Base-by-base conservation (phyloP, 2,888 invertebrate genomes). In the Tenthredo livida region DNA sequence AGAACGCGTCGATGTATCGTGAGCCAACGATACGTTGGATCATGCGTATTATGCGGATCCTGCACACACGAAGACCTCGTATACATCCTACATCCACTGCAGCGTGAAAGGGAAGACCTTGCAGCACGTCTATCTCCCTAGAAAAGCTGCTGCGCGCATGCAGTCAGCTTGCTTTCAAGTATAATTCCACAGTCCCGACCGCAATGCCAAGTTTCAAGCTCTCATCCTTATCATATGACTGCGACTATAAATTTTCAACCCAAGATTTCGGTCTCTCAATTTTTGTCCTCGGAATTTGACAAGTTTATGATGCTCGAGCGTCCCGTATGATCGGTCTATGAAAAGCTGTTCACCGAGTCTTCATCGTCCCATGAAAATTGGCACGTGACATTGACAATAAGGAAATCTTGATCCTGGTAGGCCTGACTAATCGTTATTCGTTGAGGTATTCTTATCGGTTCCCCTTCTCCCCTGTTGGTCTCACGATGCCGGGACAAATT, bases 61-160 rank as follows among this genome's bases (percentile, higher is more conserved):
- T 40, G 6, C 50, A 50, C 29, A 47, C 33, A 50, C 50, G 50
- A 77, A 29, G 25, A 77, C 15, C 29, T 33, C 50, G 77, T 50
- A 29, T 77, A 77, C 29, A 54, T 29, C 25, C 10, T 25, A 21
- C 25, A 21, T 25, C 25, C 10, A 25, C 77, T 84, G 85, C 85
- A 88, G 89, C 87, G 88, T 91, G 89, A 91, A 91, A 91, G 90
- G 90, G 91, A 91, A 91, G 90, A 90, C 91, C 89, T 88, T 85
- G 86, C 58, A 47, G 85, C 82, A 47, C 82, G 82, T 65, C 82
- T n/a, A n/a, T 50, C 82, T 40, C 17, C 65, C 37, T 61, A 12
- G 12, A 58, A 61, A 80, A 80, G 58, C 80, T 40, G 77, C n/a
- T 40, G 40, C 7, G 37, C 37, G 7, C 37, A 37, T 37, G 37